phyloP scores from a whole-genome alignment of 1,140 invertebrate genomes.

The Euglossa dilemma region DNA sequence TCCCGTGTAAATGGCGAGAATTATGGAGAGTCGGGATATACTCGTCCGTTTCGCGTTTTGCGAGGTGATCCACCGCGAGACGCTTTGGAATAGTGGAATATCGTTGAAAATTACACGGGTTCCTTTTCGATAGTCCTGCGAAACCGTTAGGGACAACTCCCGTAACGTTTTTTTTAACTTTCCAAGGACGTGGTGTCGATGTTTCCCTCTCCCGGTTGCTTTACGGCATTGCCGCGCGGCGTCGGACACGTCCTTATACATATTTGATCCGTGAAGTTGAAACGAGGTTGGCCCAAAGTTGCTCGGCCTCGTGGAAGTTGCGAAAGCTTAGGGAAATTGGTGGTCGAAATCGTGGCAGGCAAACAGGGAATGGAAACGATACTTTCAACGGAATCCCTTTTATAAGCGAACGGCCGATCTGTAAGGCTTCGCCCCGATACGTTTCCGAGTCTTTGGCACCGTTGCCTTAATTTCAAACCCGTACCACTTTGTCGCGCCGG shows the following conservation, averaged over 20 bases:
- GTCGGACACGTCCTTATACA: background rate
- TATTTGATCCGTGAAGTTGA: background rate
- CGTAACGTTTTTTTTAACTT: background rate
- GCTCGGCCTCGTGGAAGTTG: background rate
- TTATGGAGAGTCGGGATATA: no score
- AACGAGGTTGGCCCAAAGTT: background rate
- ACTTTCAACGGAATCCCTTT: background rate
- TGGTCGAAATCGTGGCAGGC: background rate
- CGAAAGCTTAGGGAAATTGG: background rate
- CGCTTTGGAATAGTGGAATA: no score
- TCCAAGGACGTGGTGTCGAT: background rate
- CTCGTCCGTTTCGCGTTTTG: no score
- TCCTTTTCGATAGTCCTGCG: no score
- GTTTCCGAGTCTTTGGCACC: background rate
- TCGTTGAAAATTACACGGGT: no score
- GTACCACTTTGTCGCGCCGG: background rate
- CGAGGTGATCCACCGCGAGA: no score
- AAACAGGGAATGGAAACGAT: background rate
- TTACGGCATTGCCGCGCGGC: background rate
- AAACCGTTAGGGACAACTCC: no score
- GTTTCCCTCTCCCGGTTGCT: background rate
- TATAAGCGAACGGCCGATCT: background rate
- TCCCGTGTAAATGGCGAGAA: no score
- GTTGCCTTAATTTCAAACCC: background rate
- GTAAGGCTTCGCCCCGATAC: no score